phyloP scores from a whole-genome alignment of 1,140 invertebrate species.

The Protaetia brevitarsis region DNA sequence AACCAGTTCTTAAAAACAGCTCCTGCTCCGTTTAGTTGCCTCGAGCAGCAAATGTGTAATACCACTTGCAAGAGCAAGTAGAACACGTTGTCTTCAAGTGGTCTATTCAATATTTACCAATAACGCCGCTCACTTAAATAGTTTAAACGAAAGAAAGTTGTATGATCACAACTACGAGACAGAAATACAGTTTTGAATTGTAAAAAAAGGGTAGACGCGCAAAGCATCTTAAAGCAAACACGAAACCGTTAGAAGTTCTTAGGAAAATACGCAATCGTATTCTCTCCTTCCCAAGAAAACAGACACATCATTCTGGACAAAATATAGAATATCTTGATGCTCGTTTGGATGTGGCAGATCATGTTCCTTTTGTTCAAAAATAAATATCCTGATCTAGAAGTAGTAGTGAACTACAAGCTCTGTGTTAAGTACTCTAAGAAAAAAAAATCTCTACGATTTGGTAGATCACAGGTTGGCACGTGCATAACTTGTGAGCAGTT shows the following conservation, averaged over 20 bases:
- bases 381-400: constrained; percentile 31
- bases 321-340: constrained; percentile 23
- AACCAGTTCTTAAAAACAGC: too few relatives aligned
- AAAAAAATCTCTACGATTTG: background rate
- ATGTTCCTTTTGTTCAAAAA: constrained; percentile 27
- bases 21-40: too few relatives aligned
- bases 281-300: constrained; percentile 17
- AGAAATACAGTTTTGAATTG: too few relatives aligned
- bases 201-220: too few relatives aligned
- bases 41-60: too few relatives aligned
- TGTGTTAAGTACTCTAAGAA: background rate
- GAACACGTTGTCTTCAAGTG: too few relatives aligned
- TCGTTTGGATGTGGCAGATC: background rate
- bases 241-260: constrained; percentile 6
- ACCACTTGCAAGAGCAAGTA: too few relatives aligned
- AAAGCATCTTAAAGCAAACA: constrained; percentile 19
- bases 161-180: too few relatives aligned
- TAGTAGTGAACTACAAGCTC: constrained; percentile 27
- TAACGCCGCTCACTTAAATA: too few relatives aligned
- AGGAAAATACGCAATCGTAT: constrained; percentile 12
- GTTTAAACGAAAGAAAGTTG: too few relatives aligned
- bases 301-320: constrained; percentile 10
- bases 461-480: background rate
- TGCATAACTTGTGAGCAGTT: background rate
- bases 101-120: too few relatives aligned